Evolutionary conservation across 2,113 vertebrate species (phyloP).

Genomic region (Poicephalus meyeri): DNA sequence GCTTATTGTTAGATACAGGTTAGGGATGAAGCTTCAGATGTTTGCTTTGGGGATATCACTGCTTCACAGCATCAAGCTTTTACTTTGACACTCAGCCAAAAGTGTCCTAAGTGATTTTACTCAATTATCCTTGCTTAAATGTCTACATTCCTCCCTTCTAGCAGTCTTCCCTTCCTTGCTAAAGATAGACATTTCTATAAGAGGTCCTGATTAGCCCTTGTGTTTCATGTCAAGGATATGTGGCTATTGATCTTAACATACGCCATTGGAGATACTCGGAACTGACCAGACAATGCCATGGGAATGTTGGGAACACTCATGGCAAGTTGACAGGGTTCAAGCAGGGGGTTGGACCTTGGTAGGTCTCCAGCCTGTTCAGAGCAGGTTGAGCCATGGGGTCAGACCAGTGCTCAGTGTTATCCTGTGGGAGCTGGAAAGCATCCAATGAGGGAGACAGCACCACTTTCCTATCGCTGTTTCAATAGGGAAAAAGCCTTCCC

Average conservation of each 20-base stretch:
- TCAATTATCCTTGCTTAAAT: not conserved
- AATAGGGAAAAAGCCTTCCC: not conserved
- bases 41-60: not conserved
- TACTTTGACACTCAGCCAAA: not conserved
- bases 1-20: not conserved
- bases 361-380: not conserved
- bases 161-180: not conserved
- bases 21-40: not conserved
- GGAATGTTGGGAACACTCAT: accelerated
- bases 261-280: not conserved
- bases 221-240: not conserved
- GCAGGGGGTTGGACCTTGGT: not conserved
- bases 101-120: not conserved
- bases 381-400: not conserved
- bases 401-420: not conserved
- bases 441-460: accelerated
- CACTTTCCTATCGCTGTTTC: not conserved
- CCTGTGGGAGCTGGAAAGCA: not conserved
- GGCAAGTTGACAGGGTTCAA: not conserved
- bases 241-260: not conserved
- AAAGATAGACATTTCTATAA: not conserved
- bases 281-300: not conserved
- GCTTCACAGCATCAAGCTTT: not conserved
- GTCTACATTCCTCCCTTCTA: not conserved
- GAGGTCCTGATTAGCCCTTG: not conserved